phyloP scores from a whole-genome alignment of 2,797 vertebrate genomes.

The Simalia tracyae region DNA sequence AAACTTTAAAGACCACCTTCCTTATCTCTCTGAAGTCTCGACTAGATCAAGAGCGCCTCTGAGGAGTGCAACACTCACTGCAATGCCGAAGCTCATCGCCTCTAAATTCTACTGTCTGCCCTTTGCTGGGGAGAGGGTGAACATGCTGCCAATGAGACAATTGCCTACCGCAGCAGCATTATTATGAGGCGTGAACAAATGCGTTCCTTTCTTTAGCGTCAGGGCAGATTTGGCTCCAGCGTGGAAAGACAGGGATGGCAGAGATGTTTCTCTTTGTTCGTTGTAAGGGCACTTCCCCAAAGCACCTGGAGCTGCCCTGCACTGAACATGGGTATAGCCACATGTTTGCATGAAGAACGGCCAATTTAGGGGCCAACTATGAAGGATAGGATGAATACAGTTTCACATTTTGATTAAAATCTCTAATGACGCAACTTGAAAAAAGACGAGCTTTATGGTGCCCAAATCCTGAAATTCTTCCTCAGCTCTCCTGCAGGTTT shows the following conservation, averaged over 20 bases:
- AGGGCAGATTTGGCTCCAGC: constrained; percentile 71
- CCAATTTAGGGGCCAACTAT: not conserved
- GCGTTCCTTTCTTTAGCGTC: constrained; percentile 68
- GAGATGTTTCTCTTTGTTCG: constrained; percentile 61
- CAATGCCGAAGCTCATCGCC: not conserved
- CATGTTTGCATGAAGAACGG: not conserved
- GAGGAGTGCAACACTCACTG: not conserved
- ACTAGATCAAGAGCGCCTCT: not conserved
- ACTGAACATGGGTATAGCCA: no score
- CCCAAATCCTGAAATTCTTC: not conserved
- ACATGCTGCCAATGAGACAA: constrained; percentile 61
- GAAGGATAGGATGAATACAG: no score
- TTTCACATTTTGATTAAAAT: no score
- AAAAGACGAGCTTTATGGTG: no score
- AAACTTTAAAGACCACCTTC: no score
- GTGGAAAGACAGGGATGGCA: constrained; percentile 59
- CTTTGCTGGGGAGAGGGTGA: not conserved
- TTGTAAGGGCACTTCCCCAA: constrained; percentile 44
- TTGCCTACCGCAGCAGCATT: constrained; percentile 57
- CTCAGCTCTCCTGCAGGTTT: not conserved
- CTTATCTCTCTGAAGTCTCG: not conserved
- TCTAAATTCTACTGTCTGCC: not conserved
- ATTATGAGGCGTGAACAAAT: constrained; percentile 68
- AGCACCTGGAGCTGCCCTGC: constrained; percentile 25
- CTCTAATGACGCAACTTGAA: not conserved